A percentile compares a stretch with the other conserved stretches of the same genome.
Conservation (phyloP, 1,140 invertebrate genomes). For the Procambarus virginalis region DNA sequence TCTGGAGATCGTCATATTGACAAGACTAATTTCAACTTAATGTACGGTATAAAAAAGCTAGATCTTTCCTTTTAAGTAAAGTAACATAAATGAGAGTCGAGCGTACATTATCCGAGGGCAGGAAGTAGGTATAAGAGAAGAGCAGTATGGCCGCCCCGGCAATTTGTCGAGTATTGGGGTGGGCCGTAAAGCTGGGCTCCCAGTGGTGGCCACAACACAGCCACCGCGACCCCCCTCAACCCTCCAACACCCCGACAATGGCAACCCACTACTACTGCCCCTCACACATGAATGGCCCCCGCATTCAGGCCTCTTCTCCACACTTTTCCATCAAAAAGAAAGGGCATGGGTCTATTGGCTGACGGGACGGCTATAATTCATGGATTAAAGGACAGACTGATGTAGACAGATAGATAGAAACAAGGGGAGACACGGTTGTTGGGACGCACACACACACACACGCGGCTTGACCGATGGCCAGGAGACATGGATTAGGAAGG, state of each 20-base stretch:
- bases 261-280: constrained; percentile 28
- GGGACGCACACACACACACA: not conserved
- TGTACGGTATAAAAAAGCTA: not conserved
- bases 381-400: constrained; percentile 25
- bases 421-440: constrained; percentile 3
- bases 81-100: not conserved
- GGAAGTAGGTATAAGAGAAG: not conserved
- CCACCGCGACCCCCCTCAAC: constrained; percentile 8
- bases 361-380: constrained; percentile 18
- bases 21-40: not conserved
- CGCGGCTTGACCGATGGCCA: not conserved
- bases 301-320: constrained; percentile 11
- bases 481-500: not conserved
- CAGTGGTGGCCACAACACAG: constrained; percentile 9
- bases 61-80: not conserved
- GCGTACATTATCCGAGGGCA: constrained; percentile 3
- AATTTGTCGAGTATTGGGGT: constrained; percentile 36
- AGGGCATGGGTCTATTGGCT: constrained; percentile 29
- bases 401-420: not conserved
- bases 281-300: constrained; percentile 19
- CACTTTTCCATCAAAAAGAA: constrained; percentile 18
- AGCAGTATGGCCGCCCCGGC: constrained; percentile 1
- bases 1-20: not conserved
- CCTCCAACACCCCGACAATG: constrained; percentile 24
- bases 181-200: constrained; percentile 5